These are phyloP conservation scores for Panurus biarmicus DNA, from an alignment of 2,113 vertebrate species.

Conservation along the genomic window DNA sequence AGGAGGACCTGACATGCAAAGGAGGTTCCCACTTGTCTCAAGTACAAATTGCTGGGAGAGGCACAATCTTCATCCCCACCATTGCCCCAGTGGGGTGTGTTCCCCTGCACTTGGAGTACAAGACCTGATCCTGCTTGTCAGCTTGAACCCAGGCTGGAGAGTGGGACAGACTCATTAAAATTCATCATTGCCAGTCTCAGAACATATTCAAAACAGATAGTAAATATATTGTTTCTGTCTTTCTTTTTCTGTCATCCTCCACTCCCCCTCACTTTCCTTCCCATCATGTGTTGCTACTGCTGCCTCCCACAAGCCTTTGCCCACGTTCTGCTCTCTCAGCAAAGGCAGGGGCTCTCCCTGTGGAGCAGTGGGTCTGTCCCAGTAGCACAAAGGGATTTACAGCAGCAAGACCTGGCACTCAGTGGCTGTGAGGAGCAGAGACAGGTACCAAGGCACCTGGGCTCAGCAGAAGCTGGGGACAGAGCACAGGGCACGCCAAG, in stretches of 20 bases:
- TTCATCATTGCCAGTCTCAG: background rate
- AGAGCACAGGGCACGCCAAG: background rate
- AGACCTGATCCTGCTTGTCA: background rate
- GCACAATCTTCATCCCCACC: background rate
- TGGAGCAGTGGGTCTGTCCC: background rate
- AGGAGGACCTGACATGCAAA: background rate
- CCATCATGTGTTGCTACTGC: background rate
- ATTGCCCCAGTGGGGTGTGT: background rate
- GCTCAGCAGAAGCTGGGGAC: background rate
- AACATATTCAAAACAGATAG: background rate
- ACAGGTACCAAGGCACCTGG: background rate
- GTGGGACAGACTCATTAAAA: background rate
- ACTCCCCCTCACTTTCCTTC: background rate
- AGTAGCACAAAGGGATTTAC: background rate
- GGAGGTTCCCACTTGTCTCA: background rate
- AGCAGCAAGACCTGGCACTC: background rate
- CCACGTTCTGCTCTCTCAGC: background rate
- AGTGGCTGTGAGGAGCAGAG: background rate
- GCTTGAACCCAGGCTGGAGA: background rate
- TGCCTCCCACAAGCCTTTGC: background rate
- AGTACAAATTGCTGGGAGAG: accelerated
- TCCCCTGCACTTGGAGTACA: background rate
- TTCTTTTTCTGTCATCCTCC: background rate
- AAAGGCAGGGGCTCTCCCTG: background rate
- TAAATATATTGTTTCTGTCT: background rate